Base-by-base conservation (phyloP, 1,140 invertebrate species). In the Antheraea pernyi region DNA sequence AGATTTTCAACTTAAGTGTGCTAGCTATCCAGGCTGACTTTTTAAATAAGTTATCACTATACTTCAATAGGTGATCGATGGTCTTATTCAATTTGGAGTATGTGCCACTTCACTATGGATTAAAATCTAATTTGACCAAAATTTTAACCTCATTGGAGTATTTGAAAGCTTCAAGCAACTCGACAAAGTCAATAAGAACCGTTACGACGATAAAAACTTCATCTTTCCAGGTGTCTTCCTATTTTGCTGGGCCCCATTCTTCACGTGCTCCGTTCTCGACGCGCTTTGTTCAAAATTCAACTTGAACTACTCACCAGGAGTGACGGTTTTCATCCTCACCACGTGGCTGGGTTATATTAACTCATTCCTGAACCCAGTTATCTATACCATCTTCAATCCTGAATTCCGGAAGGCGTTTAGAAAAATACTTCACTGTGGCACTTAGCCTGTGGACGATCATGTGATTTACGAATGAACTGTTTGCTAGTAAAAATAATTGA, bases 281-380 rank as follows among this genome's bases (percentile, higher is more conserved):
- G 99, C 98, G 7, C 95, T 99, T 88, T 95, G 95, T 93, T 96
- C 97, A 70, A 98, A 98, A 89, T 93, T 98, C 75, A 94, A 94
- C 16, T 93, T 94, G 59, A 94, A 95, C 69, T 98, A 97, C 89
- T 95, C 96, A 65, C 97, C 98, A 0, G 97, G 98, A 3, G 95
- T 98, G 42, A 96, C 96, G 3, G 96, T 96, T 9, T 99, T 99
- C 92, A 97, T 99, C 78, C 94, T 99, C 37, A 98, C 98, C 71
- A 99, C 98, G 7, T 99, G 99, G 99, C 94, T 99, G 37, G 99
- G 99, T 60, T 99, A 99, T 93, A 98, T 99, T 93, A 99, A 99
- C 94, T 99, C 96, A 81, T 99, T 98, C 85, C 96, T 99, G 70
- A 99, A 99, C 93, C 98, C 98, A 1, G 96, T 99, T 73, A 99